Percentiles rank a stretch among this genome's conserved stretches.
These are phyloP conservation scores for Rhingia campestris DNA, from an alignment of 2,888 invertebrate genomes.

Conservation along the genomic window DNA sequence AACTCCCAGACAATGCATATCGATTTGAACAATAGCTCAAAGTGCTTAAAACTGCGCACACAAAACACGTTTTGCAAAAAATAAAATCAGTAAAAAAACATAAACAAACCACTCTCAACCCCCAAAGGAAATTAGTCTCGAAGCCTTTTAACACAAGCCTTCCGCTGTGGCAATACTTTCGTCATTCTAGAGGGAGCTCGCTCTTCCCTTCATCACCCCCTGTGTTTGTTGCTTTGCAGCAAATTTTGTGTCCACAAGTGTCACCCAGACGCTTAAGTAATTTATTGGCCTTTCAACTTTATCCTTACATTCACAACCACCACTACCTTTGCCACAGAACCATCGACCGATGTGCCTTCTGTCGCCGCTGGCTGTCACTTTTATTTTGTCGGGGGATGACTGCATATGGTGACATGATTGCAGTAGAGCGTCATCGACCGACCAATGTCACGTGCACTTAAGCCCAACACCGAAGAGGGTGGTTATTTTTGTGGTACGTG, in stretches of 20 bases:
- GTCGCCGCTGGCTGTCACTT: slow-evolving; percentile 28
- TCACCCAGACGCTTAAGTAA: slow-evolving; percentile 72
- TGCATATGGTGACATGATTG: slow-evolving; percentile 57
- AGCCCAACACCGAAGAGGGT: slow-evolving; percentile 31
- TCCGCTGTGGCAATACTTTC: slow-evolving; percentile 3
- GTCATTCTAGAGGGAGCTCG: background rate
- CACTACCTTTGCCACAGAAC: no score
- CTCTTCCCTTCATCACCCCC: slow-evolving; percentile 28
- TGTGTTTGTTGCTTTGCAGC: slow-evolving; percentile 35
- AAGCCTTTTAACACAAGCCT: slow-evolving; percentile 12
- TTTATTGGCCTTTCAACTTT: slow-evolving; percentile 72
- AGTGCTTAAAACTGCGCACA: slow-evolving; percentile 57
- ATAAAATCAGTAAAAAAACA: slow-evolving; percentile 34
- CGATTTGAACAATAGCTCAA: slow-evolving; percentile 52
- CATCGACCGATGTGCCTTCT: slow-evolving; percentile 13
- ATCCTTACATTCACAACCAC: slow-evolving; percentile 12
- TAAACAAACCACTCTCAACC: slow-evolving; percentile 61
- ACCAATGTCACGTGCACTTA: slow-evolving; percentile 61
- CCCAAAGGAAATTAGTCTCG: slow-evolving; percentile 51
- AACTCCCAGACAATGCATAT: slow-evolving; percentile 44
- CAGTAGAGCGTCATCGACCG: slow-evolving; percentile 59
- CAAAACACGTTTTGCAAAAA: slow-evolving; percentile 45
- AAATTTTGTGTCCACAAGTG: slow-evolving; percentile 59
- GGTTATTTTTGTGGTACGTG: slow-evolving; percentile 41
- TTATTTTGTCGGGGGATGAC: slow-evolving; percentile 50